Conservation (phyloP, 2,797 vertebrate species). For the Neoniphon sammara region DNA sequence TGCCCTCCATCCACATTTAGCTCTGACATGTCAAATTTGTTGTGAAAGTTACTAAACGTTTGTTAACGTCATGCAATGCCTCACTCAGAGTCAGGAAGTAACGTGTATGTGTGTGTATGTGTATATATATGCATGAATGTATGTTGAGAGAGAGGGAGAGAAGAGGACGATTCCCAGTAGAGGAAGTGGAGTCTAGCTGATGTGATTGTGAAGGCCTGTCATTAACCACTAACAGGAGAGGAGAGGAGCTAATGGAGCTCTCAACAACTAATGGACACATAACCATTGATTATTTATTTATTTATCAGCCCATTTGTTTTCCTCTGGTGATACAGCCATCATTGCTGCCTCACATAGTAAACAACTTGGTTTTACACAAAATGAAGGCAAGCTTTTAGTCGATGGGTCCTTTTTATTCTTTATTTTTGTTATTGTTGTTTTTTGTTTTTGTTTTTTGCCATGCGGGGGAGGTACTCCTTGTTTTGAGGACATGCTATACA, state of each 20-base stretch:
- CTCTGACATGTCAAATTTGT: background rate
- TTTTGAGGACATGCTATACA: background rate
- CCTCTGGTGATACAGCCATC: constrained; percentile 62
- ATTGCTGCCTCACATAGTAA: constrained; percentile 53
- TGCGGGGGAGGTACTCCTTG: background rate
- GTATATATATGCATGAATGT: constrained; percentile 34
- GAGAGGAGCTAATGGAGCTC: constrained; percentile 83
- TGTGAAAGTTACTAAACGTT: background rate
- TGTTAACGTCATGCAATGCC: background rate
- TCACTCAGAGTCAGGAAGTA: constrained; percentile 5
- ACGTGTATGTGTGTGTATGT: constrained; percentile 40
- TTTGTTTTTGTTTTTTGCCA: constrained; percentile 9
- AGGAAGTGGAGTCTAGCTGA: constrained; percentile 82
- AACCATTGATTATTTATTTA: constrained; percentile 84
- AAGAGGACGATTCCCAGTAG: constrained; percentile 70
- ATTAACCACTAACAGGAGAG: constrained; percentile 80
- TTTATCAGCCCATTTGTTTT: constrained; percentile 78
- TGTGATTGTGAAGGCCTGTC: constrained; percentile 81
- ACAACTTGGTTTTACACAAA: constrained; percentile 58
- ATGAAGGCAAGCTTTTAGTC: constrained; percentile 36
- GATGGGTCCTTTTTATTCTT: background rate
- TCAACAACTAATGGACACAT: constrained; percentile 85
- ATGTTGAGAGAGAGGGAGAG: constrained; percentile 39
- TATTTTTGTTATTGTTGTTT: too few species aligned
- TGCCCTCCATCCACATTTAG: background rate